Percentiles rank a stretch among this genome's conserved stretches.
Evolutionary conservation across 2,888 invertebrate genomes (phyloP).

Genomic region (Nymphalis c-album): DNA sequence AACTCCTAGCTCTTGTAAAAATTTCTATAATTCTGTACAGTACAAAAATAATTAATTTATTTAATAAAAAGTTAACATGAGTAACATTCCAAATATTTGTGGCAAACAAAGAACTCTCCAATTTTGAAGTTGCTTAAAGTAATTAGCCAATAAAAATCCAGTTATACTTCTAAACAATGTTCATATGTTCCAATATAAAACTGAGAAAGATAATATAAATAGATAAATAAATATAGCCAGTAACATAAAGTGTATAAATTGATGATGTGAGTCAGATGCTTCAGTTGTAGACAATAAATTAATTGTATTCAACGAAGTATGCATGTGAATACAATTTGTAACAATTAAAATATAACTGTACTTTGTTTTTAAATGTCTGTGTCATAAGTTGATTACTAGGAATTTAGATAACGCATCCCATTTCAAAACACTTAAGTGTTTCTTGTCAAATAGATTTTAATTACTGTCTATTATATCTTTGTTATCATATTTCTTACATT

Average conservation of each 20-base stretch:
- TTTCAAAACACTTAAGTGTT: not conserved
- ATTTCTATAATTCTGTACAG: no score
- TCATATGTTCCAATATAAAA: not conserved
- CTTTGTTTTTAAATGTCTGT: not conserved
- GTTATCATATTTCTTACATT: no score
- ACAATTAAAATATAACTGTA: slow-evolving; percentile 1
- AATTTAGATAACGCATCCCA: not conserved
- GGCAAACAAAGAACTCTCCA: no score
- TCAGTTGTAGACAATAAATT: slow-evolving; percentile 8
- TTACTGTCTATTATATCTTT: no score
- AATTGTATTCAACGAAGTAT: not conserved
- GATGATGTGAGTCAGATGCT: not conserved
- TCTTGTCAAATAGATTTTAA: no score
- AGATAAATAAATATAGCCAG: not conserved
- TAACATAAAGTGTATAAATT: not conserved
- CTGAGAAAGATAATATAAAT: not conserved
- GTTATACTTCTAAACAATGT: not conserved
- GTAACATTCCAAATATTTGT: no score
- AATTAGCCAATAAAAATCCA: no score
- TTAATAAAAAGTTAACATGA: no score
- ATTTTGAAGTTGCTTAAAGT: no score
- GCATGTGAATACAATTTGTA: not conserved
- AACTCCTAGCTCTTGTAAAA: no score
- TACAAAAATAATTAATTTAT: no score
- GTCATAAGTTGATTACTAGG: not conserved